Percentiles rank a stretch among this genome's conserved stretches.
Evolutionary conservation across 2,113 vertebrate species (phyloP).

Genomic region (Clinocottus analis): DNA sequence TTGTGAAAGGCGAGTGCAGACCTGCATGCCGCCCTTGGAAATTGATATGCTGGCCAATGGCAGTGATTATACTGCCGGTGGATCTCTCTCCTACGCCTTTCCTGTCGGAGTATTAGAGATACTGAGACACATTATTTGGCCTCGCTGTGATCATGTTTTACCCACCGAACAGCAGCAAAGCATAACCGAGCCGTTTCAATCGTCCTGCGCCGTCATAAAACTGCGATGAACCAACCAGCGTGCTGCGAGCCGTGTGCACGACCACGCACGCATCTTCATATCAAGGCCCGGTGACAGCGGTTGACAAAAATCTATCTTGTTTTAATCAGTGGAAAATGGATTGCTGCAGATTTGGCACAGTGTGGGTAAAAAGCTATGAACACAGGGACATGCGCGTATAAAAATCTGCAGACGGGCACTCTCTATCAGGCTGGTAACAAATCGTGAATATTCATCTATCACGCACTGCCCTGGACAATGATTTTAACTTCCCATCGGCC

Average conservation of each 20-base stretch:
- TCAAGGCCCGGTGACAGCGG: slow-evolving; percentile 26
- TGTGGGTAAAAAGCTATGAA: slow-evolving; percentile 26
- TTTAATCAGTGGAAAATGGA: slow-evolving; percentile 55
- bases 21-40: slow-evolving; percentile 19
- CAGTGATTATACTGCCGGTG: slow-evolving; percentile 52
- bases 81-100: slow-evolving; percentile 40
- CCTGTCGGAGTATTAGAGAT: slow-evolving; percentile 52
- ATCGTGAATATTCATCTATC: slow-evolving; percentile 39
- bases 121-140: slow-evolving; percentile 55
- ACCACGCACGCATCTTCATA: slow-evolving; percentile 37
- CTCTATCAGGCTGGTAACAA: slow-evolving; percentile 6
- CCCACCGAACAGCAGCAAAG: slow-evolving; percentile 32
- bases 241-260: slow-evolving; percentile 1
- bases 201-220: neutral
- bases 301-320: slow-evolving; percentile 36
- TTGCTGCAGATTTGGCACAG: slow-evolving; percentile 19
- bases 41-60: slow-evolving; percentile 57
- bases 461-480: neutral
- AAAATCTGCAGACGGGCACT: neutral
- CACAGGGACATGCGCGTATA: neutral
- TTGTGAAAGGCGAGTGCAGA: slow-evolving; percentile 17
- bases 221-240: slow-evolving; percentile 16
- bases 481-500: slow-evolving; percentile 31
- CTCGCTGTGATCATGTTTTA: slow-evolving; percentile 52
- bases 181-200: slow-evolving; percentile 49